Conservation (phyloP, 2,113 vertebrate species). For the Climacteris rufus region DNA sequence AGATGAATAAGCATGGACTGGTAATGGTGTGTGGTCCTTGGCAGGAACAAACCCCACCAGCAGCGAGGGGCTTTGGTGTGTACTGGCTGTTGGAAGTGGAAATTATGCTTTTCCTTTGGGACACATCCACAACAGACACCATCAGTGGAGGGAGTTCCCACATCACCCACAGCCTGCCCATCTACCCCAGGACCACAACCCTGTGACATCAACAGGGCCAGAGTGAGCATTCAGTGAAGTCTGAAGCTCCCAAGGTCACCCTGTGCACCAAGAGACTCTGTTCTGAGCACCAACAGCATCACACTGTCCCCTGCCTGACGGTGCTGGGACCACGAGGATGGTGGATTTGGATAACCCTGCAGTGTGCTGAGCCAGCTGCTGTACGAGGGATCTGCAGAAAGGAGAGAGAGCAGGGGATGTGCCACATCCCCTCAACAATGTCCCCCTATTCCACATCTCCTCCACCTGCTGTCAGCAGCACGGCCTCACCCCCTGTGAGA, state of each 20-base stretch:
- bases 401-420: neutral
- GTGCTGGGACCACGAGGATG: neutral
- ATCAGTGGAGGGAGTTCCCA: neutral
- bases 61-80: rapidly evolving
- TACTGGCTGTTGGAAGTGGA: neutral
- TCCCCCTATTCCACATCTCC: rapidly evolving
- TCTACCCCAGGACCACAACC: neutral
- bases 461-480: neutral
- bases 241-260: neutral
- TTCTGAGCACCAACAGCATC: neutral
- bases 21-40: neutral
- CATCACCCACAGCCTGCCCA: rapidly evolving
- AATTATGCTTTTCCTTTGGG: neutral
- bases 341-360: neutral
- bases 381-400: neutral
- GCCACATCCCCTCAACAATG: neutral
- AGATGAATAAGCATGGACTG: neutral
- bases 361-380: neutral
- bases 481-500: neutral
- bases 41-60: neutral
- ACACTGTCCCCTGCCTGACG: neutral
- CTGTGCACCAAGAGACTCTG: rapidly evolving
- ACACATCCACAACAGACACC: neutral
- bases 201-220: rapidly evolving
- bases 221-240: neutral